Conservation (phyloP, 2,113 vertebrate species). For the Cochlearius cochlearius region DNA sequence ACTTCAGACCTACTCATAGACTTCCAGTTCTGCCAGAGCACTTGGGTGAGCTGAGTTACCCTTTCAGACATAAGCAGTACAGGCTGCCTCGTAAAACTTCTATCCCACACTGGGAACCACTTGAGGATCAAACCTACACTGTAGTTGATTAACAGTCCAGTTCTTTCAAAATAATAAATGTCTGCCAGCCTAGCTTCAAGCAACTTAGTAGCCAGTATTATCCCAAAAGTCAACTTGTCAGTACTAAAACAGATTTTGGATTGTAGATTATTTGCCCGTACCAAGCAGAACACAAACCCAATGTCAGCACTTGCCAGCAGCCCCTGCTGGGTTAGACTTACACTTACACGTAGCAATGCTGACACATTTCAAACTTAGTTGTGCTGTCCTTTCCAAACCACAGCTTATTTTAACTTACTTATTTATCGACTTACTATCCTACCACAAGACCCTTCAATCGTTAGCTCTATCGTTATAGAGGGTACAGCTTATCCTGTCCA, state of each 20-base stretch:
- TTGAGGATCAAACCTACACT: background rate
- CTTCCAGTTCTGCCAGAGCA: background rate
- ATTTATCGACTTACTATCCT: background rate
- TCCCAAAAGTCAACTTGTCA: background rate
- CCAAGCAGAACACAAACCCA: background rate
- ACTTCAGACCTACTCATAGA: background rate
- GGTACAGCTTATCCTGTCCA: background rate
- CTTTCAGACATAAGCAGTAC: background rate
- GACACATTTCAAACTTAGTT: background rate
- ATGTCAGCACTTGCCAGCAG: background rate
- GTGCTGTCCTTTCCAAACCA: background rate
- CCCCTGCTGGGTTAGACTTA: background rate
- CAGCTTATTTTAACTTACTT: background rate
- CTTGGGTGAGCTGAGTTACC: fast-evolving
- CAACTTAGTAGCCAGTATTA: background rate
- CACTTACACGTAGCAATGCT: background rate
- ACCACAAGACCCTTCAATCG: background rate
- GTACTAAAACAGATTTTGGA: background rate
- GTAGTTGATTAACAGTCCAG: background rate
- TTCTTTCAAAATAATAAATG: background rate
- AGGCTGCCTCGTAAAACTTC: background rate
- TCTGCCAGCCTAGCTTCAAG: background rate
- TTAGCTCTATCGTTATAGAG: background rate
- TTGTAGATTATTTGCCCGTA: background rate
- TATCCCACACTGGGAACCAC: background rate